Base-by-base conservation (phyloP, 2,888 invertebrate genomes). In the Odontomyia ornata region DNA sequence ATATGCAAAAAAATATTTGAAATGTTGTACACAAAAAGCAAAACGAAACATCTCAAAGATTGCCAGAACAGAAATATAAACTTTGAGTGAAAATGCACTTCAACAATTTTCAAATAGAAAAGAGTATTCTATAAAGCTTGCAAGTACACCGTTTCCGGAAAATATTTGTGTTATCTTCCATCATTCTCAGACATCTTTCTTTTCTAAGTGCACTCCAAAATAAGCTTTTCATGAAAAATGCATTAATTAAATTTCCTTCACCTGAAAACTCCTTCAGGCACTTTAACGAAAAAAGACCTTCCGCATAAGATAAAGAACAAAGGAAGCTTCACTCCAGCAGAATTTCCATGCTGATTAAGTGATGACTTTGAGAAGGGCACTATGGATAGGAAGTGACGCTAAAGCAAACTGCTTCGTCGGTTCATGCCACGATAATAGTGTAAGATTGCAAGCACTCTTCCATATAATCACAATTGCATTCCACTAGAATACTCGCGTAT, bases 381-480 rank as follows among this genome's bases (percentile, higher is more conserved):
- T 21, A 13, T 46, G 23, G 46, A 69, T 46, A 21, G 47, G 11
- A 13, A 69, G 13, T 69, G 69, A 69, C 46, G 69, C n/a, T 47
- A 65, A 36, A 15, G 15, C 69, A 25, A 27, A 28, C 21, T 25
- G 11, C 60, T 25, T 60, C 25, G n/a, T 52, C 13, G 36, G 5
- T n/a, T 43, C 36, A 43, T n/a, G 15, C 36, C 69, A 47, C 30
- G 18, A 47, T n/a, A 69, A 69, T 69, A 65, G 65, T 65, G 25
- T 30, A 73, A 73, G 18, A 57, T 56, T 30, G 57, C 36, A 36
- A 43, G 73, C 57, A 43, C 57, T 73, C 73, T 73, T 60, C 73
- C 73, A 36, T 60, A 56, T 56, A 73, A 73, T 69, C 13, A 69
- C 69, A 69, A 69, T 69, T 46, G 69, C 69, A 69, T 69, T 47